These are phyloP conservation scores for Tyrophagus putrescentiae DNA, from an alignment of 1,140 invertebrate species.

Conservation along the genomic window DNA sequence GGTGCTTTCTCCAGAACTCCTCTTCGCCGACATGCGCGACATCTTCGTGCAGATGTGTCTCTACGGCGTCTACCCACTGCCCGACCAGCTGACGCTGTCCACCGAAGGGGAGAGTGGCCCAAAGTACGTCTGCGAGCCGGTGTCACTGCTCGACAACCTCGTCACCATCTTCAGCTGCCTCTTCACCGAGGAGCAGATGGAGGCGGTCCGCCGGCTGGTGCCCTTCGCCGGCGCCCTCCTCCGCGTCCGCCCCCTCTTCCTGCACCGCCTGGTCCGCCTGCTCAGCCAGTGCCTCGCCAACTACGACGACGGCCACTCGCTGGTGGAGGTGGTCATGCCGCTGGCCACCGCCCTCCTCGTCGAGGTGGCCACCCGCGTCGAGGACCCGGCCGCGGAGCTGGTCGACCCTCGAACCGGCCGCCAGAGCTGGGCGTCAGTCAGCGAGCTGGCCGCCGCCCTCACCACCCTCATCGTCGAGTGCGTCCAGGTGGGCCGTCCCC, in stretches of 20 bases:
- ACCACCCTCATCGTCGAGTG: neutral
- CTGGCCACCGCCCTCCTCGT: neutral
- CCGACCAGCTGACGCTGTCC: neutral
- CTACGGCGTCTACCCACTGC: neutral
- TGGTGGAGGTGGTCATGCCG: neutral
- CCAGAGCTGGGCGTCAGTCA: neutral
- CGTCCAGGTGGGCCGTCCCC: neutral
- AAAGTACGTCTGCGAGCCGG: neutral
- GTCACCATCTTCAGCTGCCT: neutral
- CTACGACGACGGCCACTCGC: neutral
- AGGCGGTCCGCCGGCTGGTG: neutral
- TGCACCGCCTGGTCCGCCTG: neutral
- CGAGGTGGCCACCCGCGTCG: neutral
- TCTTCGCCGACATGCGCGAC: neutral
- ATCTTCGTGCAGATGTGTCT: neutral
- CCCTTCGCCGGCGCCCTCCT: neutral
- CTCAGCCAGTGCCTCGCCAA: neutral
- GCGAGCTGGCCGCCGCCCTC: neutral
- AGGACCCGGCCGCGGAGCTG: neutral
- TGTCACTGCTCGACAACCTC: conserved; percentile 1
- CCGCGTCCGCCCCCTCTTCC: neutral
- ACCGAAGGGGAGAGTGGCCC: no score
- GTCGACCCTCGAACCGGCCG: neutral
- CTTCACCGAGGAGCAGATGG: neutral
- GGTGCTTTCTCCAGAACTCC: neutral